Percentiles rank a stretch among this genome's conserved stretches.
phyloP scores from a whole-genome alignment of 1,140 invertebrate genomes.

The Cotesia chilonis region DNA sequence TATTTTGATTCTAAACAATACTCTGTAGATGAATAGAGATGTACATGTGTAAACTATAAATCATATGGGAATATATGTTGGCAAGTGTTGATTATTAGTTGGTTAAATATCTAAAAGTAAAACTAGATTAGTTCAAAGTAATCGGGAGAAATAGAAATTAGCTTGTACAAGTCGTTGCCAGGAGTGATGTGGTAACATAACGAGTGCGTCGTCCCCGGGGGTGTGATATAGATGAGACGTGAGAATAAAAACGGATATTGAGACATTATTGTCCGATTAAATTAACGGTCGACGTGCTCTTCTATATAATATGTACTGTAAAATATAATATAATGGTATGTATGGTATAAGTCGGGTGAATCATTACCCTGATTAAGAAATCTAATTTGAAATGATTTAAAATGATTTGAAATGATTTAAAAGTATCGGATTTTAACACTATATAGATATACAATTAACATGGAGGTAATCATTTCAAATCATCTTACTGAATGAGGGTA shows the following conservation, averaged over 20 bases:
- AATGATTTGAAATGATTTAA: no score
- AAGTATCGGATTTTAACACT: no score
- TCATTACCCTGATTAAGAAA: neutral
- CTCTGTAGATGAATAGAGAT: no score
- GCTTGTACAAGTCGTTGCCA: constrained; percentile 29
- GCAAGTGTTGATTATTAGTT: constrained; percentile 17
- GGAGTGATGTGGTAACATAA: constrained; percentile 33
- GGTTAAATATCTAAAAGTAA: constrained; percentile 33
- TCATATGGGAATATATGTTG: neutral
- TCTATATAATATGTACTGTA: no score
- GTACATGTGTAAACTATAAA: neutral
- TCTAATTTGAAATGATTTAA: no score
- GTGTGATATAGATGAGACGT: neutral
- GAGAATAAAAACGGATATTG: constrained; percentile 25
- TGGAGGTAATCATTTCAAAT: no score
- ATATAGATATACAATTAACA: no score
- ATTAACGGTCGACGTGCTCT: constrained; percentile 15
- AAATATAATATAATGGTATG: no score
- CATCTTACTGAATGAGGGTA: neutral
- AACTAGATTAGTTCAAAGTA: constrained; percentile 39
- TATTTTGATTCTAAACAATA: no score
- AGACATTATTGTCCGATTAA: constrained; percentile 38
- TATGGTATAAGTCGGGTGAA: constrained; percentile 2
- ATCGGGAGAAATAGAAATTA: constrained; percentile 23
- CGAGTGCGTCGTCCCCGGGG: constrained; percentile 33